Conservation (phyloP, 2,797 vertebrate species). For the Rhinophrynus dorsalis region DNA sequence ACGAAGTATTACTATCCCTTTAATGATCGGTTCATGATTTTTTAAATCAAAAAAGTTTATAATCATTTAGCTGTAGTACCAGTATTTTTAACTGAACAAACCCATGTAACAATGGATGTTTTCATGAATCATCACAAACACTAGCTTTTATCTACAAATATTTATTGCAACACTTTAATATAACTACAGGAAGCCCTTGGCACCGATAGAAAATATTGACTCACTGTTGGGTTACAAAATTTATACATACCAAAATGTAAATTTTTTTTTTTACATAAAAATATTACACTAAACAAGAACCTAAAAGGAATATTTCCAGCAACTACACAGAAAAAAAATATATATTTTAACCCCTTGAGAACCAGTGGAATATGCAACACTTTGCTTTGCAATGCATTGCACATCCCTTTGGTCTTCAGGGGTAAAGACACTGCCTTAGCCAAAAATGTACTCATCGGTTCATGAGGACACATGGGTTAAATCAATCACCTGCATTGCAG, state of each 20-base stretch:
- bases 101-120: too few relatives aligned
- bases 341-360: too few relatives aligned
- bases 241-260: constrained; percentile 84
- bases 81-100: too few relatives aligned
- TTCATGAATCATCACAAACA: constrained; percentile 15
- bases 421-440: constrained; percentile 82
- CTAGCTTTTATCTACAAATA: constrained; percentile 79
- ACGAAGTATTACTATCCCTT: too few relatives aligned
- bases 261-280: constrained; percentile 84
- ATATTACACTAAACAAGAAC: constrained; percentile 81
- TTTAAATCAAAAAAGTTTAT: too few relatives aligned
- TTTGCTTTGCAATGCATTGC: too few relatives aligned
- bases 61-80: too few relatives aligned
- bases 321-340: constrained; percentile 79
- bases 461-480: constrained; percentile 78
- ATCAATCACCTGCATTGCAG: constrained; percentile 88
- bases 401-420: too few relatives aligned
- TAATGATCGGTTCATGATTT: too few relatives aligned
- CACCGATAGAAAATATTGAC: constrained; percentile 95
- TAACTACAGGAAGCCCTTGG: constrained; percentile 86
- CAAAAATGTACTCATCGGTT: too few relatives aligned
- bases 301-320: constrained; percentile 69
- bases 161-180: constrained; percentile 83
- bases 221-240: constrained; percentile 95
- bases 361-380: too few relatives aligned